Evolutionary conservation across 2,113 vertebrate species (phyloP).

Genomic region (Oncorhynchus keta): DNA sequence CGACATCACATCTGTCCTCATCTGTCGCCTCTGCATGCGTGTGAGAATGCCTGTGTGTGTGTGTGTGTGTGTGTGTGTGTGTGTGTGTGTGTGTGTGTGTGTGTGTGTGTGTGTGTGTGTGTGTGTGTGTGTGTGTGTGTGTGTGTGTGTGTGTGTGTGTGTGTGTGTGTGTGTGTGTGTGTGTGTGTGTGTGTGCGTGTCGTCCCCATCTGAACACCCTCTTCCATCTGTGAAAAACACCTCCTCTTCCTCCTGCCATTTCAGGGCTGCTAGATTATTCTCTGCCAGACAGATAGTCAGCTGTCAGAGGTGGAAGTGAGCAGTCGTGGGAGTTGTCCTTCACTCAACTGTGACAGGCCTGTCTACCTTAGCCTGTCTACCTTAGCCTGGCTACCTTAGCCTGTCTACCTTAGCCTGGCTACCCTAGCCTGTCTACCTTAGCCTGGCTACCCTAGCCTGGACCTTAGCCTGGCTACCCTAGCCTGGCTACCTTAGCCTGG

Average conservation of each 20-base stretch:
- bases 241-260: slow-evolving; percentile 4
- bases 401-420: no score
- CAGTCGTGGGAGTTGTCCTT: slow-evolving; percentile 78
- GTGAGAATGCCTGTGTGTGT: not conserved
- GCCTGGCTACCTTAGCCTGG: no score
- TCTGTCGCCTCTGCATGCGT: slow-evolving; percentile 7
- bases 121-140: no score
- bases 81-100: not conserved
- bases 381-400: no score
- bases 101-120: not conserved
- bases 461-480: no score
- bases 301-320: slow-evolving; percentile 78
- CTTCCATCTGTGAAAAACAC: not conserved
- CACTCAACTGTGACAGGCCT: slow-evolving; percentile 79
- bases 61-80: not conserved
- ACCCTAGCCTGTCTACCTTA: no score
- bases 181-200: not conserved
- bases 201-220: not conserved
- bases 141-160: no score
- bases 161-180: not conserved
- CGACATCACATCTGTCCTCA: slow-evolving; percentile 35
- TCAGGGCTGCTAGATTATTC: slow-evolving; percentile 78
- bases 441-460: no score
- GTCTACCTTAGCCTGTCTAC: no score
- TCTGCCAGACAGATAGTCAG: slow-evolving; percentile 60